phyloP scores from a whole-genome alignment of 2,888 invertebrate genomes.

The Tenthredo mesomela region DNA sequence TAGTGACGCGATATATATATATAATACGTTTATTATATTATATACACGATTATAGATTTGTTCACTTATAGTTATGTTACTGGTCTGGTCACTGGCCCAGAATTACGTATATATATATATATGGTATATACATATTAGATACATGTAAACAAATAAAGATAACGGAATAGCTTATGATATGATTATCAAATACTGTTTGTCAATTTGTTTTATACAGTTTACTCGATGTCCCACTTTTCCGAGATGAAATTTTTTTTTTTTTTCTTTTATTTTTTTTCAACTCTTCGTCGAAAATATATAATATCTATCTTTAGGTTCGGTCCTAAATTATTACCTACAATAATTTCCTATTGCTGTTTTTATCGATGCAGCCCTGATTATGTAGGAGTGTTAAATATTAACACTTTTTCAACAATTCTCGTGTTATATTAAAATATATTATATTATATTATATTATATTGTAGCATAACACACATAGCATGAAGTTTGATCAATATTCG shows the following conservation, averaged over 20 bases:
- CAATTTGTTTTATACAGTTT: background rate
- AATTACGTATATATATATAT: background rate
- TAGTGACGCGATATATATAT: no score
- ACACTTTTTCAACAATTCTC: background rate
- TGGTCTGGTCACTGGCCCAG: background rate
- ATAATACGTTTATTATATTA: background rate
- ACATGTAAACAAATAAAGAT: background rate
- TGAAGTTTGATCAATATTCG: constrained; percentile 42
- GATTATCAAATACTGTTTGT: constrained; percentile 1
- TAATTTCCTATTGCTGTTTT: background rate
- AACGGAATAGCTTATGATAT: background rate
- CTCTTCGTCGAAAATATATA: background rate
- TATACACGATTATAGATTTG: background rate
- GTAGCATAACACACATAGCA: background rate
- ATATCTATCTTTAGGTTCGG: background rate
- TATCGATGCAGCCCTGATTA: background rate
- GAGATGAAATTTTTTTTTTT: background rate
- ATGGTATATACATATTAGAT: no score
- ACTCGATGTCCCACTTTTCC: background rate
- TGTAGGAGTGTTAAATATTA: background rate
- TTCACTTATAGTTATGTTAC: background rate
- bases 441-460: background rate
- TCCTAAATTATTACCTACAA: background rate
- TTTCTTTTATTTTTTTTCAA: no score
- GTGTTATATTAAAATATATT: background rate